Evolutionary conservation across 2,113 vertebrate genomes (phyloP), one percentile per base, ranked within the genome.

Genomic region (Uria lomvia): DNA sequence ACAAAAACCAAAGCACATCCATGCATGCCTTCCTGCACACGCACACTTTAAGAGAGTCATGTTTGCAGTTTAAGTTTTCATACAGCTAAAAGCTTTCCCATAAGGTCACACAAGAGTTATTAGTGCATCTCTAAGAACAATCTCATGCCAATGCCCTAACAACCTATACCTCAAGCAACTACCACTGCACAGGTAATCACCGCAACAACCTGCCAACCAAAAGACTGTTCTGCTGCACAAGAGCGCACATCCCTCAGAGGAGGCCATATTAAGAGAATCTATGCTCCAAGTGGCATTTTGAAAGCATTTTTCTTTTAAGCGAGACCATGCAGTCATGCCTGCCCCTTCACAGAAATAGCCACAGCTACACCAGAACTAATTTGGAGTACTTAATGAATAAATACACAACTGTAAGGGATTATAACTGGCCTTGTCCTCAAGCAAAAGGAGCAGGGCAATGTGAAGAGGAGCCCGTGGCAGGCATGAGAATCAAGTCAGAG

Each of bases 261-360:
- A 1, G 2, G 24, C 34, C n/a, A 11, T 10, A n/a, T 1, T 13
- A 24, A 72, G 9, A 88, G 19, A 76, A 40, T 2, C 15, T 30
- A 5, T 17, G 36, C n/a, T 36, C 38, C 6, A 1, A 3, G 4
- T 5, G 15, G 36, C 38, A 21, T 45, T 87, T 14, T 26, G 29
- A 63, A 84, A 77, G 8, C 42, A 26, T 40, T 58, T 67, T 47
- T 40, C 22, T 70, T 59, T n/a, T 17, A 68, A 59, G 19, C 0
- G 0, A 74, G 68, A 38, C 49, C 12, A 12, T 0, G 6, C 2
- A 0, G 30, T 29, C 9, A 6, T 29, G n/a, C 47, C 80, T 62
- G 8, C 19, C 12, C 38, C 59, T 70, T 26, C 40, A 74, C 38
- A 26, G 32, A 60, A 83, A 29, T 2, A 30, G 12, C 52, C n/a